Percentiles rank a stretch among this genome's conserved stretches.
Evolutionary conservation across 2,797 vertebrate species (phyloP).

Genomic region (Rhodeus uyekii): DNA sequence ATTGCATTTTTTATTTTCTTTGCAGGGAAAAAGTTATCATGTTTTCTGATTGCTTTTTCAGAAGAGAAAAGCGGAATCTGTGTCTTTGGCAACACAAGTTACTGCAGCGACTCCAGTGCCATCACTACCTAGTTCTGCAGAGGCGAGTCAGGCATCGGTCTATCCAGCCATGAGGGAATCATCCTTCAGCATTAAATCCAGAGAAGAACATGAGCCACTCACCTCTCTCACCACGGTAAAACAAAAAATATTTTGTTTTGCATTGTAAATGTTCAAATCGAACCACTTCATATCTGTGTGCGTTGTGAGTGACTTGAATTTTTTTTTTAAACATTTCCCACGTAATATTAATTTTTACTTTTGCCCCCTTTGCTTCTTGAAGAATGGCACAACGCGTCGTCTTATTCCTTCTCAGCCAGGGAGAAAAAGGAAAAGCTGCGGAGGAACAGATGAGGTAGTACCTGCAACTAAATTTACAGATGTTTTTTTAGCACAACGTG

Average conservation of each 20-base stretch:
- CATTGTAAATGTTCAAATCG: no score
- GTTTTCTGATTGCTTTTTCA: constrained; percentile 62
- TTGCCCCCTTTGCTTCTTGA: constrained; percentile 19
- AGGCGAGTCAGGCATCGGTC: constrained; percentile 85
- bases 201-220: constrained; percentile 80
- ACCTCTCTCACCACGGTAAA: constrained; percentile 75
- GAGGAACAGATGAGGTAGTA: constrained; percentile 85
- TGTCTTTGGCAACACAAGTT: constrained; percentile 78
- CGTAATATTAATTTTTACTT: not conserved
- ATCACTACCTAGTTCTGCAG: constrained; percentile 81
- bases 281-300: no score
- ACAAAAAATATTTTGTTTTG: no score
- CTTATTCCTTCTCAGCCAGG: constrained; percentile 84
- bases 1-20: not conserved
- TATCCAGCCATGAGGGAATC: constrained; percentile 82
- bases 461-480: not conserved
- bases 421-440: constrained; percentile 88
- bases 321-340: no score
- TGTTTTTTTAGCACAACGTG: not conserved
- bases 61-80: constrained; percentile 92
- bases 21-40: not conserved
- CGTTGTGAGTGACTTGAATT: no score
- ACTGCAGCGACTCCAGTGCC: constrained; percentile 84
- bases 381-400: constrained; percentile 87
- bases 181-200: constrained; percentile 68